Evolutionary conservation across 2,797 vertebrate species (phyloP).

Genomic region (Lateolabrax maculatus): DNA sequence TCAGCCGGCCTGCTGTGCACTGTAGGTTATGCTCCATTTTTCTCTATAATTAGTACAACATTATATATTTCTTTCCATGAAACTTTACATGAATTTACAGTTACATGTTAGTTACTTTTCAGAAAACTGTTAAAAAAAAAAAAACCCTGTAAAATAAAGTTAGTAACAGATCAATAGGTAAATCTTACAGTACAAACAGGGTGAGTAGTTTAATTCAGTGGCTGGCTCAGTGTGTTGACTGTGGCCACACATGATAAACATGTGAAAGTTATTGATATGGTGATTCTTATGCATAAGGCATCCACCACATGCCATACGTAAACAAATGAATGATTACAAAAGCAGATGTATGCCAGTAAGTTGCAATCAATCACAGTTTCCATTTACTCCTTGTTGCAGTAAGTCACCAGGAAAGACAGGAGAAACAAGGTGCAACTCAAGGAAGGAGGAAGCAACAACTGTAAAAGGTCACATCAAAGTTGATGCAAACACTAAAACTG

Average conservation of each 20-base stretch:
- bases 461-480: neutral
- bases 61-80: neutral
- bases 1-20: neutral
- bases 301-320: too few relatives aligned
- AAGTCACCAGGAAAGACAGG: conserved; percentile 25
- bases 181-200: neutral
- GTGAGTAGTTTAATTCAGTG: neutral
- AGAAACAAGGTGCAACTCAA: conserved; percentile 23
- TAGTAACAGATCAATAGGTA: neutral
- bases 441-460: conserved; percentile 63
- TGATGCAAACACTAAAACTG: neutral
- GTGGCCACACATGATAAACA: neutral
- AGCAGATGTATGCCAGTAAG: neutral
- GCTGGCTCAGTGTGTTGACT: neutral
- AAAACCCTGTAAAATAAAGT: neutral
- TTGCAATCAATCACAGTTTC: neutral
- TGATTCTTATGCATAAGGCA: neutral
- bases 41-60: neutral
- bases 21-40: neutral
- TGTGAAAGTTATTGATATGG: neutral
- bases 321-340: neutral
- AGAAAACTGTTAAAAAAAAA: neutral
- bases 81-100: neutral
- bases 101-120: neutral
- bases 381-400: neutral